Evolutionary conservation across 1,140 invertebrate species (phyloP).

Genomic region (Nebria ingens): DNA sequence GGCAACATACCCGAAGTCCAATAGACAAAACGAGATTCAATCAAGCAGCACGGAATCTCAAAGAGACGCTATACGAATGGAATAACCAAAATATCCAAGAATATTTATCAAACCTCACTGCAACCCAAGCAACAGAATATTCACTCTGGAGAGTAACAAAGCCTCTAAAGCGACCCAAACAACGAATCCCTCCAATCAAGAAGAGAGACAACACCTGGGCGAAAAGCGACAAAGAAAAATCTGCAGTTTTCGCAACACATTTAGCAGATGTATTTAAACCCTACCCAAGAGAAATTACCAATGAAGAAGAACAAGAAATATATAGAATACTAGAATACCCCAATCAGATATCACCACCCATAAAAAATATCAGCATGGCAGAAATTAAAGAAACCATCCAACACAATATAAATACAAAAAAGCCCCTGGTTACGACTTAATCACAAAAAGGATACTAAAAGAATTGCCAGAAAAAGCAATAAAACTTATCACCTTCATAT

Average conservation of each 20-base stretch:
- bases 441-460: constrained; percentile 16
- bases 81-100: constrained; percentile 13
- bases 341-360: constrained; percentile 12
- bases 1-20: neutral
- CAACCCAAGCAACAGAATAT: constrained; percentile 13
- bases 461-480: constrained; percentile 15
- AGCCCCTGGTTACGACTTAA: constrained; percentile 18
- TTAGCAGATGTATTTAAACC: neutral
- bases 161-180: constrained; percentile 13
- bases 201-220: neutral
- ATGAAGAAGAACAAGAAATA: neutral
- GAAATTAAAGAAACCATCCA: neutral
- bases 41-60: neutral
- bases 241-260: constrained; percentile 11
- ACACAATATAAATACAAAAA: constrained; percentile 11
- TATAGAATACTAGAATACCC: constrained; percentile 15
- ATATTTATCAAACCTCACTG: constrained; percentile 11
- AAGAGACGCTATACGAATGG: constrained; percentile 1
- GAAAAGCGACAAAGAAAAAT: neutral
- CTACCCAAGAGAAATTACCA: neutral
- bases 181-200: constrained; percentile 13
- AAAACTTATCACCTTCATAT: constrained; percentile 7
- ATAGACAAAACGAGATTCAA: neutral
- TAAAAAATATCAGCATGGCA: neutral
- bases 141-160: constrained; percentile 16